A percentile compares a stretch with the other conserved stretches of the same genome.
Conservation (phyloP, 2,113 vertebrate species). For the Synodontis membranacea region DNA sequence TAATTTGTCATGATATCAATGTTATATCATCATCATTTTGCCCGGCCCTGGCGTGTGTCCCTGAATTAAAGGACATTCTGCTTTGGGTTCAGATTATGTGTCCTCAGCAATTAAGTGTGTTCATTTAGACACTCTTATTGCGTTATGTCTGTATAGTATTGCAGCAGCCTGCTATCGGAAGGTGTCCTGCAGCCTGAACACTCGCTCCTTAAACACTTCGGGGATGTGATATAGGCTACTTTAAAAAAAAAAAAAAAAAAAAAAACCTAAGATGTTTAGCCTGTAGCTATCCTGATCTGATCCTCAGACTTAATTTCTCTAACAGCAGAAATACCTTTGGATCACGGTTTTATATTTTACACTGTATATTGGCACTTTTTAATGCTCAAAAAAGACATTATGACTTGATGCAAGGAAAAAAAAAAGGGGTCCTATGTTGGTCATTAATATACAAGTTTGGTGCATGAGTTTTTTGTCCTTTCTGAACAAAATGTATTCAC, state of each 20-base stretch:
- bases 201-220: neutral
- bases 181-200: neutral
- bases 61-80: neutral
- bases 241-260: neutral
- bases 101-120: constrained; percentile 67
- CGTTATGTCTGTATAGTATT: neutral
- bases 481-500: too few relatives aligned
- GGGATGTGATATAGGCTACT: too few relatives aligned
- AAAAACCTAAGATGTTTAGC: neutral
- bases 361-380: neutral
- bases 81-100: neutral
- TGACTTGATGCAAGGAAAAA: too few relatives aligned
- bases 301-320: neutral
- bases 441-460: too few relatives aligned
- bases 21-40: neutral
- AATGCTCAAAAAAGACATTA: too few relatives aligned
- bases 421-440: too few relatives aligned
- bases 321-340: neutral
- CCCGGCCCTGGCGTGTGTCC: neutral
- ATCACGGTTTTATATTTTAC: neutral
- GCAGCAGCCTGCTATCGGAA: neutral
- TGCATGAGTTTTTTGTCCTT: too few relatives aligned
- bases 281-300: neutral
- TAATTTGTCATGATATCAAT: neutral
- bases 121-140: constrained; percentile 23